These are phyloP conservation scores for Platerodrilus igneus DNA, from an alignment of 2,888 invertebrate species.

Conservation along the genomic window DNA sequence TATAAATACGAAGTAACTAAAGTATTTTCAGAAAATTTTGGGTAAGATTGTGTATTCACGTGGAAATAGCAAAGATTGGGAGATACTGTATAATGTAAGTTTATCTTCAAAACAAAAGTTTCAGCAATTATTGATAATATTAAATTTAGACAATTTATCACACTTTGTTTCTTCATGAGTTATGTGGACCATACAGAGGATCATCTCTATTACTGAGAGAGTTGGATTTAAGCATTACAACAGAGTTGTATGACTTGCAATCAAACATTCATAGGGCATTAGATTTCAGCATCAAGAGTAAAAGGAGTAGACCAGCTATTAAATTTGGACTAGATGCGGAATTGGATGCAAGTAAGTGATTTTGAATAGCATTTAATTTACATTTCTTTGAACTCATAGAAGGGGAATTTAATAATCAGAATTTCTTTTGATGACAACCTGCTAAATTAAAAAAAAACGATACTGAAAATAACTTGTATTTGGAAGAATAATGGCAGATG, in stretches of 20 bases:
- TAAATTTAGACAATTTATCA: constrained; percentile 61
- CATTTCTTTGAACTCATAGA: neutral
- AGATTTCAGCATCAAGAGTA: constrained; percentile 61
- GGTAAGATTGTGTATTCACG: constrained; percentile 60
- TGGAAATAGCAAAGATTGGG: constrained; percentile 64
- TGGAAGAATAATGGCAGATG: too few relatives aligned
- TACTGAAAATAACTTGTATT: too few relatives aligned
- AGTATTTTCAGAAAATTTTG: constrained; percentile 57
- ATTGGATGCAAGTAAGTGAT: constrained; percentile 71
- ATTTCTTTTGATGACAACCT: too few relatives aligned
- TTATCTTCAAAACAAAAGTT: too few relatives aligned
- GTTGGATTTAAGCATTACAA: constrained; percentile 50
- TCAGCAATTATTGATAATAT: too few relatives aligned
- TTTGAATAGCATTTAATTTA: neutral
- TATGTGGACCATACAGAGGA: constrained; percentile 53
- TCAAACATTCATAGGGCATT: constrained; percentile 68
- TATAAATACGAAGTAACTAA: too few relatives aligned
- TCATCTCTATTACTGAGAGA: constrained; percentile 53
- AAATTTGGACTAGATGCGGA: constrained; percentile 69
- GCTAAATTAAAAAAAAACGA: too few relatives aligned
- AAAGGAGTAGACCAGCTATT: constrained; percentile 65
- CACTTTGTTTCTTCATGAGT: constrained; percentile 62
- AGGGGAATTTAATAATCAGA: too few relatives aligned
- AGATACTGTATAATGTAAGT: constrained; percentile 63
- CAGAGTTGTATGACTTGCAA: constrained; percentile 56